Conservation (phyloP, 2,113 vertebrate species). For the Pangasianodon gigas region DNA sequence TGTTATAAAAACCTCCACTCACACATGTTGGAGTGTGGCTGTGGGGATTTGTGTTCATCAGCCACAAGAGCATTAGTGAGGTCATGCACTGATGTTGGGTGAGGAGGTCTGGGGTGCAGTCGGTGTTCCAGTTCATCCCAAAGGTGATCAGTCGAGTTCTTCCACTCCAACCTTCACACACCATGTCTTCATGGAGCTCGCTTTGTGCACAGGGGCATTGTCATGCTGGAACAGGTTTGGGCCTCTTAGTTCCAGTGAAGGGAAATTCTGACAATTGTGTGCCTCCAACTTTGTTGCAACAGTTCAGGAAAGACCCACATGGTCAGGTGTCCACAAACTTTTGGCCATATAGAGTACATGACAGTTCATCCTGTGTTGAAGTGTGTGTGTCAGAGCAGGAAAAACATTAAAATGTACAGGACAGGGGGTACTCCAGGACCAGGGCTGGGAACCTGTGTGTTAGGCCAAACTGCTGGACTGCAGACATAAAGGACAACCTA, state of each 20-base stretch:
- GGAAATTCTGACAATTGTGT: neutral
- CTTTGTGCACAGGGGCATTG: neutral
- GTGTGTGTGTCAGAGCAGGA: too few relatives aligned
- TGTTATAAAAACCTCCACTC: neutral
- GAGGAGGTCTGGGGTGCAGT: neutral
- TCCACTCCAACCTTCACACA: neutral
- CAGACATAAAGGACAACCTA: neutral
- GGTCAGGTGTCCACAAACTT: too few relatives aligned
- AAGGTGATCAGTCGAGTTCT: neutral
- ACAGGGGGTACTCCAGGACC: neutral
- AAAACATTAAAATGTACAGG: too few relatives aligned
- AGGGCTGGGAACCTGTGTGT: neutral
- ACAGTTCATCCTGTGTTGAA: neutral
- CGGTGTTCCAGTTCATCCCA: neutral
- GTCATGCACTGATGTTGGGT: neutral
- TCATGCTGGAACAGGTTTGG: neutral
- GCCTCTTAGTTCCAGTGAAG: neutral
- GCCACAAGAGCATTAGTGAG: neutral
- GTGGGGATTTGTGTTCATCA: neutral
- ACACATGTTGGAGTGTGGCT: neutral
- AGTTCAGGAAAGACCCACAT: neutral
- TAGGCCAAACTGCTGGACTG: neutral
- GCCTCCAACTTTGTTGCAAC: neutral
- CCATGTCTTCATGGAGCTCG: neutral
- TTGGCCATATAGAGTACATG: neutral